Evolutionary conservation across 2,888 invertebrate genomes (phyloP).

Genomic region (Platycheirus rosarum): DNA sequence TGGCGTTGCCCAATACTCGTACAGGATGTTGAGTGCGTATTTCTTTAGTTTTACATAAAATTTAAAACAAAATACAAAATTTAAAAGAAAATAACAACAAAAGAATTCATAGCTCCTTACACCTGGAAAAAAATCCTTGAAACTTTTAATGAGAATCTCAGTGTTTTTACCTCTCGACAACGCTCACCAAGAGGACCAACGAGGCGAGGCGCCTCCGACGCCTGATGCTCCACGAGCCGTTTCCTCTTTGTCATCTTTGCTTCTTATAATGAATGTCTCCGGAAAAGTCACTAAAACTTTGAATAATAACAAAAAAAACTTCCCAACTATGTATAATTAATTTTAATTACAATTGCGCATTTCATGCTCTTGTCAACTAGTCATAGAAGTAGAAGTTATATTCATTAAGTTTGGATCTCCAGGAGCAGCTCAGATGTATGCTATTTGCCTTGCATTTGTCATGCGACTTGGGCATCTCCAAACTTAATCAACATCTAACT

Average conservation of each 20-base stretch:
- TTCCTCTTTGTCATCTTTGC: constrained; percentile 16
- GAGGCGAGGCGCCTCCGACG: neutral
- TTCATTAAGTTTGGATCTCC: constrained; percentile 53
- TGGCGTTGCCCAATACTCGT: constrained; percentile 39
- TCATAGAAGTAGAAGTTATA: constrained; percentile 65
- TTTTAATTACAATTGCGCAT: constrained; percentile 73
- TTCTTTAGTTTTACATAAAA: constrained; percentile 8
- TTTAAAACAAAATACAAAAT: neutral
- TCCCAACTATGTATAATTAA: constrained; percentile 66
- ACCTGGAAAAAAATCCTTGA: constrained; percentile 54
- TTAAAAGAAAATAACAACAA: constrained; percentile 25
- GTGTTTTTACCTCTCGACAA: constrained; percentile 32
- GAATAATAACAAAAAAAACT: constrained; percentile 33
- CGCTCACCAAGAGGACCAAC: too few species aligned
- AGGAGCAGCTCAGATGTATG: neutral
- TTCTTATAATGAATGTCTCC: constrained; percentile 62
- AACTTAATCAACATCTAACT: constrained; percentile 70
- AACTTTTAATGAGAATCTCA: constrained; percentile 64
- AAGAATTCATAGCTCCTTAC: constrained; percentile 32
- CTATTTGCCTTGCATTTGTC: constrained; percentile 61
- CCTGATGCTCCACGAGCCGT: neutral
- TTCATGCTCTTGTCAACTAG: constrained; percentile 57
- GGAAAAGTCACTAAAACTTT: constrained; percentile 64
- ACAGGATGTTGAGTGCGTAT: constrained; percentile 7
- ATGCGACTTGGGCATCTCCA: constrained; percentile 32